These are phyloP conservation scores for Telenomus remus DNA, from an alignment of 1,140 invertebrate genomes.

Conservation along the genomic window DNA sequence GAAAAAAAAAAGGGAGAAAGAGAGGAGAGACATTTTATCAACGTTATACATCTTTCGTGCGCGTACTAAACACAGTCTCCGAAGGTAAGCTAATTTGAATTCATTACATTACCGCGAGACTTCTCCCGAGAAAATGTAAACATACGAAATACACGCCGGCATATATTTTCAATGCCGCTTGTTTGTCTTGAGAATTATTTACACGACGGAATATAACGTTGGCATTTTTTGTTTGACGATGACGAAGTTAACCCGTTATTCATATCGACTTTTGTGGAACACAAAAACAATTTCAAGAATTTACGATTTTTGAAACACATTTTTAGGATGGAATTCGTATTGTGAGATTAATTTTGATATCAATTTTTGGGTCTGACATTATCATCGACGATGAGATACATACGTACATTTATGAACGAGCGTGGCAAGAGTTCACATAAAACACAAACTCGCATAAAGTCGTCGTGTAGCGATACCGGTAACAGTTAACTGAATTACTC, in stretches of 20 bases:
- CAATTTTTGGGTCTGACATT: slow-evolving; percentile 4
- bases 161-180: slow-evolving; percentile 54
- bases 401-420: slow-evolving; percentile 46
- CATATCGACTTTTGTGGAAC: too few species aligned
- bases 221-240: slow-evolving; percentile 38
- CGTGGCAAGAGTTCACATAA: slow-evolving; percentile 36
- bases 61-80: slow-evolving; percentile 41
- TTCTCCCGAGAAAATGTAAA: slow-evolving; percentile 56
- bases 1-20: too few species aligned
- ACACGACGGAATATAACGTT: slow-evolving; percentile 32
- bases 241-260: slow-evolving; percentile 11
- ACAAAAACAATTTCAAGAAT: neutral
- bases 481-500: slow-evolving; percentile 60
- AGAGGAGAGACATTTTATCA: slow-evolving; percentile 47
- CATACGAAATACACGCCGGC: slow-evolving; percentile 51
- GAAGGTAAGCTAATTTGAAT: slow-evolving; percentile 58
- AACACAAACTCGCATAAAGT: slow-evolving; percentile 49
- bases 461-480: slow-evolving; percentile 46
- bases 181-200: slow-evolving; percentile 47
- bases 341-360: too few species aligned
- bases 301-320: too few species aligned
- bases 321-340: too few species aligned
- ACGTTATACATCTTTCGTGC: slow-evolving; percentile 38
- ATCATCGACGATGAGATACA: slow-evolving; percentile 12
- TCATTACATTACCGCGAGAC: slow-evolving; percentile 57